Base-by-base conservation (phyloP, 2,888 invertebrate species). In the Lasioglossum villosulum region DNA sequence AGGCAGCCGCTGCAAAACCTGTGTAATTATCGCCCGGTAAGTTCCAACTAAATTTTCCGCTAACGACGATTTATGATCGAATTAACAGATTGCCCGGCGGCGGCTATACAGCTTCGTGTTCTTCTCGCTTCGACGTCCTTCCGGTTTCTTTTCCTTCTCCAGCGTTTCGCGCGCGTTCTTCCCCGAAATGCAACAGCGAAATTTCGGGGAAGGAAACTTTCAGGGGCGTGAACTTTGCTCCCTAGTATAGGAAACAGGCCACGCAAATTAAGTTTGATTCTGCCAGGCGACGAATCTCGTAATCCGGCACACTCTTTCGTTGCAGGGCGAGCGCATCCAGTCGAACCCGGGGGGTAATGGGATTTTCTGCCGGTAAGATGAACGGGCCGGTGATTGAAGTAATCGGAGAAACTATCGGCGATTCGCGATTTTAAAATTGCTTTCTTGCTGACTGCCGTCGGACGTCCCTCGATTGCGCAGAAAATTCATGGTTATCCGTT, bases 21-120 rank as follows among this genome's bases (percentile, higher is more conserved):
- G 84, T 92, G 92, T 93, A 94, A 94, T 94, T 94, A 94, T 93
- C 92, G 92, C 88, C 87, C 82, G 84, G 78, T 90, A 91, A 93
- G 91, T 93, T 92, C 90, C 91, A 93, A 92, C 93, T 92, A 92
- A 93, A 94, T 94, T 94, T 92, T 92, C 92, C 90, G 84, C 90
- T 93, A 93, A 93, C 92, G 90, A 93, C 94, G 92, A 94, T 93
- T 94, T 94, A 94, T 92, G 93, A 93, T 93, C 93, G 92, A 93
- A 93, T 94, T 93, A 94, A 93, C 92, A 91, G 92, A 94, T 93
- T 92, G 92, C 89, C 89, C 81, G 81, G 78, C 82, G 82, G 87
- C 82, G 82, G 87, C 74, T 80, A 83, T 84, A 85, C 75, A 56
- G 76, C 48, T 83, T 66, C 45, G 39, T 37, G 68, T 71, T 66